These are phyloP conservation scores for Poecilia wingei DNA, from an alignment of 2,797 vertebrate genomes.

Conservation along the genomic window DNA sequence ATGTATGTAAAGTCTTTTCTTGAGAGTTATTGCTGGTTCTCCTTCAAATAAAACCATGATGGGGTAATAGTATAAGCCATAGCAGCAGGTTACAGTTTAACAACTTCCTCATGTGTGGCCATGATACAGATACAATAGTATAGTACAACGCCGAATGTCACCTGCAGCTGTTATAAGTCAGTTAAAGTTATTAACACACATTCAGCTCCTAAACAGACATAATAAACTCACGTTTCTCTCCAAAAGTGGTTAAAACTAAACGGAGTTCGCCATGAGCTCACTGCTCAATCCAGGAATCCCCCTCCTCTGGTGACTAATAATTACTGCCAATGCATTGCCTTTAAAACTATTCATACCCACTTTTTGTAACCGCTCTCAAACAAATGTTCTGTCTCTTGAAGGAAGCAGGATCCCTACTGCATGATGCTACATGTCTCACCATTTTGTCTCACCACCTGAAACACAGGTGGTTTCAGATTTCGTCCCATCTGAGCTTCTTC, in stretches of 20 bases:
- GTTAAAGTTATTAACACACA: background rate
- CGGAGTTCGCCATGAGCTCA: slow-evolving; percentile 8
- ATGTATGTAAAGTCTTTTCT: background rate
- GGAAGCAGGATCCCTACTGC: background rate
- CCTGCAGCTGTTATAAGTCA: slow-evolving; percentile 6
- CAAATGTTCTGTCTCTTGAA: background rate
- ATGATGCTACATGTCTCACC: background rate
- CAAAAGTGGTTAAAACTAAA: background rate
- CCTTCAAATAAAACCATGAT: background rate
- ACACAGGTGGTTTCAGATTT: background rate
- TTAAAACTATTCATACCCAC: background rate
- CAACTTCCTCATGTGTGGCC: slow-evolving; percentile 16
- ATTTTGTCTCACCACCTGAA: background rate
- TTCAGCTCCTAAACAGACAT: background rate
- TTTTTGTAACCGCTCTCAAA: background rate
- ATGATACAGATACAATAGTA: background rate
- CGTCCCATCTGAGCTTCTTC: background rate
- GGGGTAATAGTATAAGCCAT: slow-evolving; percentile 34
- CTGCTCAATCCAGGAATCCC: slow-evolving; percentile 1
- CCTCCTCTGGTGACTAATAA: slow-evolving; percentile 45
- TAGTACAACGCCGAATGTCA: background rate
- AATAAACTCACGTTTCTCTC: background rate
- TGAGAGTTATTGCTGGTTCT: background rate
- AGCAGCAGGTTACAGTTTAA: background rate
- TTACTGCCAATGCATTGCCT: background rate